Percentiles rank a stretch among this genome's conserved stretches.
These are phyloP conservation scores for Ophthalmolycus amberensis DNA, from an alignment of 2,113 vertebrate genomes.

Conservation along the genomic window DNA sequence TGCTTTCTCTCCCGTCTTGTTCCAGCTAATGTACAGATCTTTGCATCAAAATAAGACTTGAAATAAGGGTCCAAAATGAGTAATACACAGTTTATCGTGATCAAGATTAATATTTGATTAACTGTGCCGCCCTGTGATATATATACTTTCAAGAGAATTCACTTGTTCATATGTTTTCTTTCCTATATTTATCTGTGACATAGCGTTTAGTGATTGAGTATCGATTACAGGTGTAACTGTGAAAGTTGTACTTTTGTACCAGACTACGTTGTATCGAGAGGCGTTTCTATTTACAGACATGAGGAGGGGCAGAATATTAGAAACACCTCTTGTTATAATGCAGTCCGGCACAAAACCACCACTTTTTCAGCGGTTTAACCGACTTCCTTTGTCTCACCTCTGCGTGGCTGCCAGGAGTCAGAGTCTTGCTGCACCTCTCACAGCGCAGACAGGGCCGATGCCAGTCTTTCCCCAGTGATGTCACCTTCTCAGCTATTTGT, in stretches of 20 bases:
- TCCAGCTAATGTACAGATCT: no score
- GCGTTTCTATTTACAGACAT: background rate
- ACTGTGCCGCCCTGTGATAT: background rate
- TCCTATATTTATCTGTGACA: background rate
- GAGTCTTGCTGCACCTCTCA: slow-evolving; percentile 94
- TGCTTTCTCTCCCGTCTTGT: no score
- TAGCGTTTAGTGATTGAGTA: background rate
- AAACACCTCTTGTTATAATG: background rate
- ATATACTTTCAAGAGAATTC: background rate
- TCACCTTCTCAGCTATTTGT: slow-evolving; percentile 96
- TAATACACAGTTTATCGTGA: no score
- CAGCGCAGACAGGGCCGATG: slow-evolving; percentile 97
- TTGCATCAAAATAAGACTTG: no score
- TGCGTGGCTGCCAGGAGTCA: slow-evolving; percentile 92
- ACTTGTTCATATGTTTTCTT: background rate
- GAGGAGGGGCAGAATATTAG: background rate
- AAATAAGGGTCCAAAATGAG: no score
- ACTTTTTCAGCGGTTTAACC: background rate
- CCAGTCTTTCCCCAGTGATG: slow-evolving; percentile 98
- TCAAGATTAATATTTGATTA: no score
- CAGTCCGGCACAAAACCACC: background rate
- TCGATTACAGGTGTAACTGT: background rate
- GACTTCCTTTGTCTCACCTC: slow-evolving; percentile 84
- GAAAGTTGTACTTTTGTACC: background rate
- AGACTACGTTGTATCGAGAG: background rate